These are phyloP conservation scores for Oryctes rhinoceros DNA, from an alignment of 1,140 invertebrate genomes.

Conservation along the genomic window DNA sequence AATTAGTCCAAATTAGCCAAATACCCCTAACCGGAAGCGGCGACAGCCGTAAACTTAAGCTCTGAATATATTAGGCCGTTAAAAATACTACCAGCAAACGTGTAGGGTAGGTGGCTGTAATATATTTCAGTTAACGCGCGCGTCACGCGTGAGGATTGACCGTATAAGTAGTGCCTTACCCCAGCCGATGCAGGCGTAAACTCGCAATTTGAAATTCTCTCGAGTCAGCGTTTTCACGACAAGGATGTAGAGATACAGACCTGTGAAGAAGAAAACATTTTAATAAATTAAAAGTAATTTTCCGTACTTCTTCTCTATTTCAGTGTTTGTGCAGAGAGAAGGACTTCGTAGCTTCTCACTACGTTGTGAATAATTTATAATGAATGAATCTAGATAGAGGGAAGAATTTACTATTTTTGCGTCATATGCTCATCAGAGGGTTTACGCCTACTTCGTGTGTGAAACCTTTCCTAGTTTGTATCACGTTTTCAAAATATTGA, in stretches of 20 bases:
- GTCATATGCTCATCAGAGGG: too few relatives aligned
- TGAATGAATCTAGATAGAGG: not conserved
- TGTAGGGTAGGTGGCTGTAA: too few relatives aligned
- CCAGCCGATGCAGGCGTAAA: constrained; percentile 91
- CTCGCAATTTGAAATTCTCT: constrained; percentile 87
- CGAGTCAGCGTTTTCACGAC: constrained; percentile 92
- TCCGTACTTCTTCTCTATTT: not conserved
- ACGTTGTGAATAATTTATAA: not conserved
- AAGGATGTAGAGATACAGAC: constrained; percentile 90
- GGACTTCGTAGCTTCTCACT: not conserved
- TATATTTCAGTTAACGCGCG: not conserved
- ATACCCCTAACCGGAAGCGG: not conserved
- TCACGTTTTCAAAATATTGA: too few relatives aligned
- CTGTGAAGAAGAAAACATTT: constrained; percentile 64
- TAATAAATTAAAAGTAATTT: constrained; percentile 23
- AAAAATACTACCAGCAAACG: not conserved
- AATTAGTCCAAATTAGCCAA: constrained; percentile 62
- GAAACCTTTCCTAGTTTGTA: too few relatives aligned
- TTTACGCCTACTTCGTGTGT: too few relatives aligned
- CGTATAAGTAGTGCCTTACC: constrained; percentile 71
- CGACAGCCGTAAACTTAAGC: not conserved
- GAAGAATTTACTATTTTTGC: too few relatives aligned
- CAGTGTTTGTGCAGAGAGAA: not conserved
- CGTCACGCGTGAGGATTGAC: not conserved
- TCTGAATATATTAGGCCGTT: not conserved